Evolutionary conservation across 1,140 invertebrate species (phyloP).

Genomic region (Xylocopa sonorina): DNA sequence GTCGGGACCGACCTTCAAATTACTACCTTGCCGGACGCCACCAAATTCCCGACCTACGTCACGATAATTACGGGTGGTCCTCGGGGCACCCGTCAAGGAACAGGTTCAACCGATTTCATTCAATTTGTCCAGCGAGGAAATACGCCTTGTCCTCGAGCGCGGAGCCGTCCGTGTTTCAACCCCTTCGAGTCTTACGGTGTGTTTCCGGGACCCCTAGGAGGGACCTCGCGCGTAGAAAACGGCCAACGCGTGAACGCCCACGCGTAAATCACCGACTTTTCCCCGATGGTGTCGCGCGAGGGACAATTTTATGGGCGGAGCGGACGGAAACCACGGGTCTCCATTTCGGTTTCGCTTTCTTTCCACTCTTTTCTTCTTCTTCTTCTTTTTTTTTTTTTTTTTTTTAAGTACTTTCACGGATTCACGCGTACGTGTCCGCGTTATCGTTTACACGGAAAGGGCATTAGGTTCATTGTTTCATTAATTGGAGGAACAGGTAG

Average conservation of each 20-base stretch:
- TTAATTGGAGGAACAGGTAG: conserved; percentile 27
- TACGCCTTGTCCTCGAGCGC: background rate
- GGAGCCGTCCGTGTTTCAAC: background rate
- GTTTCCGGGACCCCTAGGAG: too few relatives aligned
- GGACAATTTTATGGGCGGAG: background rate
- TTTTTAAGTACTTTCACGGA: background rate
- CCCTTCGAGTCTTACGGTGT: background rate
- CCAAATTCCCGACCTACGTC: conserved; percentile 59
- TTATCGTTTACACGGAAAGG: conserved; percentile 41
- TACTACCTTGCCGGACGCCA: conserved; percentile 44
- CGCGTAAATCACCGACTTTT: background rate
- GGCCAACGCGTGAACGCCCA: background rate
- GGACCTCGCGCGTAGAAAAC: too few relatives aligned
- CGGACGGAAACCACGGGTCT: background rate
- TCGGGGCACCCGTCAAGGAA: conserved; percentile 31
- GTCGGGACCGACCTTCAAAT: conserved; percentile 46
- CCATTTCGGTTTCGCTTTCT: background rate
- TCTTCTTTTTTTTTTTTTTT: background rate
- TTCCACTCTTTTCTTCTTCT: background rate
- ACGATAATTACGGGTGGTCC: conserved; percentile 64
- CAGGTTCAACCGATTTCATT: conserved; percentile 63
- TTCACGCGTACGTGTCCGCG: background rate
- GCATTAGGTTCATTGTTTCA: conserved; percentile 48
- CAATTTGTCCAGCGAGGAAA: conserved; percentile 57
- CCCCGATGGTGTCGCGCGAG: background rate